Base-by-base conservation (phyloP, 92 coral and sea anemone genomes). In the Scolanthus callimorphus region DNA sequence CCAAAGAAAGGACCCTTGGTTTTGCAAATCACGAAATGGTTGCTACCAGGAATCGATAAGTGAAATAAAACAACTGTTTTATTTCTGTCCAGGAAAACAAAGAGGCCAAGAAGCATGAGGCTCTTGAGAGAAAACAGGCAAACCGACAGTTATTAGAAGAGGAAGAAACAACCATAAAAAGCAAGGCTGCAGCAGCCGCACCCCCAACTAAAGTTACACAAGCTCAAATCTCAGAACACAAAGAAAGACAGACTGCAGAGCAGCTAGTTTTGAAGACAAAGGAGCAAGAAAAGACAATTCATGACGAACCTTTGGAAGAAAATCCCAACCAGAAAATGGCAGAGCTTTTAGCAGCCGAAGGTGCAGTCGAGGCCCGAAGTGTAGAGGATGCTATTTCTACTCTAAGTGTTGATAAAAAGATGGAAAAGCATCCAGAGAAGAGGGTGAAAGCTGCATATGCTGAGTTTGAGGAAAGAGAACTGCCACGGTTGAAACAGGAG, bases 361-460 rank as follows among this genome's bases (percentile, higher is more conserved):
- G 96, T 3, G 94, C 80, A 4, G 81, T 88, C 0, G 98, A 92
- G 59, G 98, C 98, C 21, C 71, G 98, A 22, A 88, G 88, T 57
- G 96, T 92, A 1, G 92, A 88, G 45, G 98, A 92, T 51, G 98
- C 98, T 11, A 92, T 92, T 28, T 82, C 96, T 19, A 90, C 86
- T 0, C 61, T 92, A 29, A 72, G 69, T 57, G 90, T 88, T 0
- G 60, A 46, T 0, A 63, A 61, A 12, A 86, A 81, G 52, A 72
- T 46, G 15, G 98, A 92, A 55, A 69, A 65, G 43, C 98, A 92
- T 63, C 98, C 98, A 27, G 98, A 92, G 47, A 80, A 71, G 51
- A 80, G 98, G 65, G 51, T 92, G 82, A 92, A 81, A 63, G 98
- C 98, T 15, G 96, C 96, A 6, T 92, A 77, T 62, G 72, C 63